These are phyloP conservation scores for Timema cristinae DNA, from an alignment of 2,888 invertebrate genomes.

Conservation along the genomic window DNA sequence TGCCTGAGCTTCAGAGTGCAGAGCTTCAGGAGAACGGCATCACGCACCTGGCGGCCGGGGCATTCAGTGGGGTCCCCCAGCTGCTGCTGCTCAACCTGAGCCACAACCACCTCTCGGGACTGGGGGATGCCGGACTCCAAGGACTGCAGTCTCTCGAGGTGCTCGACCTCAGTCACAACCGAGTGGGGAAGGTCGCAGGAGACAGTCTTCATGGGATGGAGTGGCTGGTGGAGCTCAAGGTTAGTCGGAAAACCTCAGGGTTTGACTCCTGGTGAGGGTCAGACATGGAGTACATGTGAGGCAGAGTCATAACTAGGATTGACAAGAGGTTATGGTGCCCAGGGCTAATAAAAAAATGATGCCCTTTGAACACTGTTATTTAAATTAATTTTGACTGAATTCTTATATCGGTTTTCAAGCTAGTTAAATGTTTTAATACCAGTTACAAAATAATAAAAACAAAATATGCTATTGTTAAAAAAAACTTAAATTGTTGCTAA, in stretches of 20 bases:
- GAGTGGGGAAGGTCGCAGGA: slow-evolving; percentile 58
- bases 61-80: slow-evolving; percentile 73
- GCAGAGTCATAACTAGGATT: too few species aligned
- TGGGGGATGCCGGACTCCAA: slow-evolving; percentile 71
- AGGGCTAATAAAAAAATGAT: too few species aligned
- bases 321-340: too few species aligned
- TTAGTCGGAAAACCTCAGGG: slow-evolving; percentile 30
- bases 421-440: too few species aligned
- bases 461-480: too few species aligned
- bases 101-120: slow-evolving; percentile 67
- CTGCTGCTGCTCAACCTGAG: slow-evolving; percentile 79
- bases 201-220: slow-evolving; percentile 72
- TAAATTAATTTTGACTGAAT: too few species aligned
- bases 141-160: slow-evolving; percentile 76
- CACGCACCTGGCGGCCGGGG: slow-evolving; percentile 65
- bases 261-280: too few species aligned
- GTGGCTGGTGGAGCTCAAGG: slow-evolving; percentile 80
- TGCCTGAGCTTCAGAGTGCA: slow-evolving; percentile 67
- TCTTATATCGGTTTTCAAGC: too few species aligned
- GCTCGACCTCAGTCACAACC: slow-evolving; percentile 78
- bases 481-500: too few species aligned
- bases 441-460: too few species aligned
- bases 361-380: too few species aligned
- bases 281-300: too few species aligned
- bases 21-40: slow-evolving; percentile 79